Conservation (phyloP, 1,140 invertebrate genomes). For the Macrosteles quadrilineatus region DNA sequence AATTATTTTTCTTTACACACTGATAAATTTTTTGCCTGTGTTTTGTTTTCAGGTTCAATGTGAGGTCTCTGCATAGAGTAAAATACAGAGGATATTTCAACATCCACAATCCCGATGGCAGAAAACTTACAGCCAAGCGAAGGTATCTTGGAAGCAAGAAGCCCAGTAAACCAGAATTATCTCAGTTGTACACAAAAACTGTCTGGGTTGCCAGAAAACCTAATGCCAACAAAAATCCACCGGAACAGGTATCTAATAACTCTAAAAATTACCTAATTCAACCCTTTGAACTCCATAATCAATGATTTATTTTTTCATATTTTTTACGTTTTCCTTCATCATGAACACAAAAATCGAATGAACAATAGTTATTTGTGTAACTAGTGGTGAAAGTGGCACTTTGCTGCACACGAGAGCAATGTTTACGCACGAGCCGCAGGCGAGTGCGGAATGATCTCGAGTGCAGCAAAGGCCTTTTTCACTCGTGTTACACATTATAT, state of each 20-base stretch:
- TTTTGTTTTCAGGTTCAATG: constrained; percentile 6
- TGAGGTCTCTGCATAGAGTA: constrained; percentile 1
- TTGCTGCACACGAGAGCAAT: too few species aligned
- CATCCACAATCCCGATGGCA: constrained; percentile 22
- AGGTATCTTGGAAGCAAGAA: neutral
- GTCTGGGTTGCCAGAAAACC: constrained; percentile 18
- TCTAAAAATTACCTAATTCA: neutral
- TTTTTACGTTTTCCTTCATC: too few species aligned
- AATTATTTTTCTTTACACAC: too few species aligned
- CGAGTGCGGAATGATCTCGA: too few species aligned
- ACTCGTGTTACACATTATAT: too few species aligned
- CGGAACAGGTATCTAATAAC: neutral
- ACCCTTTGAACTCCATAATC: neutral
- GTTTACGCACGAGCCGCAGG: too few species aligned
- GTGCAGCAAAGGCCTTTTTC: too few species aligned
- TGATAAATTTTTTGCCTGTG: too few species aligned
- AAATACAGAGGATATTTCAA: constrained; percentile 16
- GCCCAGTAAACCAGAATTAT: neutral
- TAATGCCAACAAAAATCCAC: neutral
- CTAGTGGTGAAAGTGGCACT: too few species aligned
- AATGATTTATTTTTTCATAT: too few species aligned
- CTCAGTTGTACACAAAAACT: constrained; percentile 4
- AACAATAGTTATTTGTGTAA: too few species aligned
- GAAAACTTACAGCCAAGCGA: constrained; percentile 6
- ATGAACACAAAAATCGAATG: too few species aligned